Percentiles rank a stretch among this genome's conserved stretches.
These are phyloP conservation scores for Acomys russatus DNA, from an alignment of 2,797 vertebrate genomes.

Conservation along the genomic window DNA sequence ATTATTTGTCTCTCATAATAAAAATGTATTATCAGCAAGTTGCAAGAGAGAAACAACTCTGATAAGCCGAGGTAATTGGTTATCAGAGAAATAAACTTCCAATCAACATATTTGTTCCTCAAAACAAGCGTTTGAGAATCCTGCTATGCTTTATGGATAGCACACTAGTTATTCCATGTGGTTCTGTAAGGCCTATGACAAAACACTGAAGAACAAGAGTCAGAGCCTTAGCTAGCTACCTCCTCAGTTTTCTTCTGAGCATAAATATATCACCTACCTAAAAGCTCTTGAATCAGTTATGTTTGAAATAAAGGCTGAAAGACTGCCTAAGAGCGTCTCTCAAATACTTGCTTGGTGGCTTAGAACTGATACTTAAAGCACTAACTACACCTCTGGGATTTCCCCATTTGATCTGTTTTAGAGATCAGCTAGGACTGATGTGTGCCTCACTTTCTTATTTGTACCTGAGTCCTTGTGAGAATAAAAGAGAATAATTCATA, in stretches of 20 bases:
- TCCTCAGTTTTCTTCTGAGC: slow-evolving; percentile 16
- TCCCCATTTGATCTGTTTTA: background rate
- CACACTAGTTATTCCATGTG: background rate
- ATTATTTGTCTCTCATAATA: slow-evolving; percentile 43
- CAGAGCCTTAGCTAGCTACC: background rate
- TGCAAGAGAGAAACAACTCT: slow-evolving; percentile 23
- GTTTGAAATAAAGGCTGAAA: background rate
- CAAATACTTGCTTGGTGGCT: slow-evolving; percentile 27
- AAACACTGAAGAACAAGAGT: background rate
- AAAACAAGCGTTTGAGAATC: background rate
- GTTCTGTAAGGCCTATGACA: background rate
- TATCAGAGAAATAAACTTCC: slow-evolving; percentile 13
- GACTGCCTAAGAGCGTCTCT: background rate
- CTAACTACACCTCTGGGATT: background rate
- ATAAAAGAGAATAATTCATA: background rate
- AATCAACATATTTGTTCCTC: slow-evolving; percentile 29
- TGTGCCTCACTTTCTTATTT: slow-evolving; percentile 35
- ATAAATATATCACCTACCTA: slow-evolving; percentile 15
- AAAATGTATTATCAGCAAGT: slow-evolving; percentile 12
- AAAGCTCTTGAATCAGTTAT: background rate
- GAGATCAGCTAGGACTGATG: background rate
- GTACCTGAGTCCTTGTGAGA: background rate
- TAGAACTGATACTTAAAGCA: background rate
- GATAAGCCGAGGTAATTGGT: background rate
- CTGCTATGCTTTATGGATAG: background rate